Percentiles rank a stretch among this genome's conserved stretches.
phyloP scores from a whole-genome alignment of 1,140 invertebrate species.

The Helicoverpa armigera region DNA sequence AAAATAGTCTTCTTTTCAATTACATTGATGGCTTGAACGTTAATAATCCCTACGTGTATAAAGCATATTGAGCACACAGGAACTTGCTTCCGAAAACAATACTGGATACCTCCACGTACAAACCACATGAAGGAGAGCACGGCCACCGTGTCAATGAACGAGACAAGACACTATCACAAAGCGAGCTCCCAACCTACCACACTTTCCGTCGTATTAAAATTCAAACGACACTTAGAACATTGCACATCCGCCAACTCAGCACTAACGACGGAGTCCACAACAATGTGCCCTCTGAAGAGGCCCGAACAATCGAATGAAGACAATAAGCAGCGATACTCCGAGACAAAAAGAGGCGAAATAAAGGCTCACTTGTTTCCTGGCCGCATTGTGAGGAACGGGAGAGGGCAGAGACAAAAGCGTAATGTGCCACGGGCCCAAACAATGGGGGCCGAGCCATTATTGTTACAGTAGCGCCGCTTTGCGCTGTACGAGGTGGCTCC shows the following conservation, averaged over 20 bases:
- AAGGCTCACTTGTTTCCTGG: slow-evolving; percentile 86
- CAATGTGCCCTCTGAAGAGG: slow-evolving; percentile 86
- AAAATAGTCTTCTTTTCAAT: not conserved
- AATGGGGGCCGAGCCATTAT: slow-evolving; percentile 84
- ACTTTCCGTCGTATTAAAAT: slow-evolving; percentile 71
- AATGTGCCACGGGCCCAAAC: slow-evolving; percentile 86
- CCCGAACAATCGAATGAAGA: slow-evolving; percentile 87
- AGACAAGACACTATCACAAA: slow-evolving; percentile 40
- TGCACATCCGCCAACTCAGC: slow-evolving; percentile 85
- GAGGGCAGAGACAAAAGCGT: slow-evolving; percentile 86
- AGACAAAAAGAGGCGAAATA: slow-evolving; percentile 87
- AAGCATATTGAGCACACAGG: not conserved
- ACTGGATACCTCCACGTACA: not conserved
- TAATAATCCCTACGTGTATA: not conserved
- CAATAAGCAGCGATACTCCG: slow-evolving; percentile 86
- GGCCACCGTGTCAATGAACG: slow-evolving; percentile 7
- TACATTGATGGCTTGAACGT: not conserved
- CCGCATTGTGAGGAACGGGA: slow-evolving; percentile 85
- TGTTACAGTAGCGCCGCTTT: slow-evolving; percentile 85
- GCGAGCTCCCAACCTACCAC: slow-evolving; percentile 27
- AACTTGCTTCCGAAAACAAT: slow-evolving; percentile 18
- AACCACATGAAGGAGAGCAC: not conserved
- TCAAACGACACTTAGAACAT: slow-evolving; percentile 84
- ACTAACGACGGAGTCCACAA: slow-evolving; percentile 84
- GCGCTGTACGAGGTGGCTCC: slow-evolving; percentile 79